Evolutionary conservation across 1,140 invertebrate species (phyloP).

Genomic region (Brachionus rotundiformis): DNA sequence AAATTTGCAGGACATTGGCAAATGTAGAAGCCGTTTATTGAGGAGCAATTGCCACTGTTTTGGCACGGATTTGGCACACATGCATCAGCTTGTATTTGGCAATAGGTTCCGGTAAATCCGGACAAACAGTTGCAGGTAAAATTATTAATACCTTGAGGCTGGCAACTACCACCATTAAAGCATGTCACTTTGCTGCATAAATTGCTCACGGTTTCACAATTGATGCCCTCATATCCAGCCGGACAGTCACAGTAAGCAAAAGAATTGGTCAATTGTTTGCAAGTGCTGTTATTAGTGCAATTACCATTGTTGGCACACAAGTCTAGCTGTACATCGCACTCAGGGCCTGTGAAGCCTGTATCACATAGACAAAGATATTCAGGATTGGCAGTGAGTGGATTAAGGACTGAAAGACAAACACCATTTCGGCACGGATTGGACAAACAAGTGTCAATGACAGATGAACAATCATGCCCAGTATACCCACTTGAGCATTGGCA

Average conservation of each 20-base stretch:
- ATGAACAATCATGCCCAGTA: conserved; percentile 58
- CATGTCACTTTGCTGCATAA: conserved; percentile 84
- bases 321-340: conserved; percentile 79
- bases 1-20: conserved; percentile 79
- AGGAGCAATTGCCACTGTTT: conserved; percentile 58
- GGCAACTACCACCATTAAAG: conserved; percentile 84
- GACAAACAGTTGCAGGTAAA: conserved; percentile 19
- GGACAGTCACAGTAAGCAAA: conserved; percentile 52
- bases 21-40: conserved; percentile 85
- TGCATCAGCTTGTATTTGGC: conserved; percentile 1
- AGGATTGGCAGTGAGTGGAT: background rate
- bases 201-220: conserved; percentile 62
- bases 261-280: conserved; percentile 35
- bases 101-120: background rate
- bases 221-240: conserved; percentile 47
- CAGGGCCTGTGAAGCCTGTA: conserved; percentile 67
- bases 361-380: conserved; percentile 71
- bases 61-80: conserved; percentile 33
- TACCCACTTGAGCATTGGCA: conserved; percentile 61
- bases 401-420: conserved; percentile 27
- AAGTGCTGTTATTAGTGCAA: conserved; percentile 55
- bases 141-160: background rate
- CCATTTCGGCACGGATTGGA: conserved; percentile 49
- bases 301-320: conserved; percentile 74
- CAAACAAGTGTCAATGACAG: background rate